These are phyloP conservation scores for Drosophila melanogaster DNA, from an alignment of 1,140 invertebrate genomes.

Conservation along the genomic window DNA sequence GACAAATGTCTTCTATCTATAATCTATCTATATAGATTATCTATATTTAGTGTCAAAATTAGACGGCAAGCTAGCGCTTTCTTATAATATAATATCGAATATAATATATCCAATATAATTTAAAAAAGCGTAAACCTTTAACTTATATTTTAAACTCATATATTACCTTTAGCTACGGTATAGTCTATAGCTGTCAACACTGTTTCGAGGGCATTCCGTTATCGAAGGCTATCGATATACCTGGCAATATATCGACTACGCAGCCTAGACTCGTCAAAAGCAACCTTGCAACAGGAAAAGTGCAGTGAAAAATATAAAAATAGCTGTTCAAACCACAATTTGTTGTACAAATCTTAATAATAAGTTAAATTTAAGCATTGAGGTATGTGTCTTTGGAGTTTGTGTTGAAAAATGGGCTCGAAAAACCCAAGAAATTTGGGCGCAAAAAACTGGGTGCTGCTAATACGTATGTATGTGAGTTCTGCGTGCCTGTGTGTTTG, in stretches of 20 bases:
- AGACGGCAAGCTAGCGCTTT: neutral
- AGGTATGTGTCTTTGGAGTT: conserved; percentile 56
- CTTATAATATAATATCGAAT: too few species aligned
- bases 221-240: conserved; percentile 18
- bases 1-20: neutral
- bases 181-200: neutral
- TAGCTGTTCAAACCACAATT: conserved; percentile 61
- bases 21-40: too few species aligned
- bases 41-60: neutral
- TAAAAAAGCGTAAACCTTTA: neutral
- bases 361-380: conserved; percentile 65
- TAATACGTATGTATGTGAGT: conserved; percentile 16
- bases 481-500: conserved; percentile 12
- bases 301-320: conserved; percentile 78
- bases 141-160: too few species aligned
- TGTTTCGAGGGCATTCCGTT: conserved; percentile 1
- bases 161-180: neutral
- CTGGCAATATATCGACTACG: conserved; percentile 43
- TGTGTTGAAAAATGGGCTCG: neutral
- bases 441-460: conserved; percentile 60
- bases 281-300: conserved; percentile 75
- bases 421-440: conserved; percentile 37
- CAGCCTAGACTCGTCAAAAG: conserved; percentile 61
- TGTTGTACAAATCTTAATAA: conserved; percentile 58
- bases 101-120: neutral